These are phyloP conservation scores for Orius laevigatus DNA, from an alignment of 1,140 invertebrate genomes.

Conservation along the genomic window DNA sequence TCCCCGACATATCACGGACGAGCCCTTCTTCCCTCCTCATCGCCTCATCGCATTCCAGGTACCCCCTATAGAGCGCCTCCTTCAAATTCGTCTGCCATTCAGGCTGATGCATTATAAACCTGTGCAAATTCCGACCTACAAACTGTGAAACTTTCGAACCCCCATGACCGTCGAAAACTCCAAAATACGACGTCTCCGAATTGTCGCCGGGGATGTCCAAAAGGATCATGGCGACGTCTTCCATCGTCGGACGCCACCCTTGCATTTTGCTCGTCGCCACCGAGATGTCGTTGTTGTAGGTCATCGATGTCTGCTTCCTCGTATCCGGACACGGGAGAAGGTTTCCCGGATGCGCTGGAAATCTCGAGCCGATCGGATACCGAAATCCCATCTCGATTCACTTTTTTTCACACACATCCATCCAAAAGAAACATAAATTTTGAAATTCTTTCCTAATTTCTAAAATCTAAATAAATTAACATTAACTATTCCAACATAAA, in stretches of 20 bases:
- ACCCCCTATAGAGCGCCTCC: slow-evolving; percentile 3
- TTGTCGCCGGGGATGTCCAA: not conserved
- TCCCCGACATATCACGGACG: slow-evolving; percentile 81
- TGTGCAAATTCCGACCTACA: slow-evolving; percentile 67
- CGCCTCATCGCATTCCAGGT: slow-evolving; percentile 1
- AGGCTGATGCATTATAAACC: slow-evolving; percentile 2
- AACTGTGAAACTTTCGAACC: slow-evolving; percentile 78
- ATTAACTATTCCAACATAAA: too few species aligned
- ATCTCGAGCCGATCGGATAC: too few species aligned
- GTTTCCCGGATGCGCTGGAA: too few species aligned
- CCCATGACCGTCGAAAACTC: slow-evolving; percentile 96
- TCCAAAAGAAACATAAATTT: too few species aligned
- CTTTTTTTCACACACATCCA: too few species aligned
- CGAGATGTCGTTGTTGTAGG: not conserved
- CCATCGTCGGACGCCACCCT: slow-evolving; percentile 9
- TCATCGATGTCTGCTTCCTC: too few species aligned
- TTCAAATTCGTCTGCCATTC: slow-evolving; percentile 41
- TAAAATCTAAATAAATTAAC: too few species aligned
- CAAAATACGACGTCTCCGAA: slow-evolving; percentile 71
- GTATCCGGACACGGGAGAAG: too few species aligned
- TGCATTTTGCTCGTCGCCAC: slow-evolving; percentile 3
- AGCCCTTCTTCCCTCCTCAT: slow-evolving; percentile 44
- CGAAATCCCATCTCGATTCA: too few species aligned
- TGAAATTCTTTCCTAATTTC: too few species aligned
- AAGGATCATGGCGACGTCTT: not conserved